These are phyloP conservation scores for Poecile atricapillus DNA, from an alignment of 2,113 vertebrate species.

Conservation along the genomic window DNA sequence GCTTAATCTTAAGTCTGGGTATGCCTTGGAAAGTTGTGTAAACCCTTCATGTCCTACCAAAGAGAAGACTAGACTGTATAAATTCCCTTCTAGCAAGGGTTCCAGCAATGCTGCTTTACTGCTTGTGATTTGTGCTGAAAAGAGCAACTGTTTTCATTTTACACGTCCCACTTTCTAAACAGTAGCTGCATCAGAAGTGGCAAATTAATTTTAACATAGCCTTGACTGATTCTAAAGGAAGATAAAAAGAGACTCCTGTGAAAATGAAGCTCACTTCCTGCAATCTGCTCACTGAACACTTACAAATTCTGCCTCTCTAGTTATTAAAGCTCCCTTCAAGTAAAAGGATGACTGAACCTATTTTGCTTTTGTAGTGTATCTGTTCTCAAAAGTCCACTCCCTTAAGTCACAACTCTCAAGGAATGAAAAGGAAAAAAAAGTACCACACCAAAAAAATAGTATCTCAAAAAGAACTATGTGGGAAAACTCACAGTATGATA, in stretches of 20 bases:
- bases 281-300: neutral
- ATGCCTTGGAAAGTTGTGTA: neutral
- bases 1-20: neutral
- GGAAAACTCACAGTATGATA: neutral
- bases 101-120: neutral
- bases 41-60: neutral
- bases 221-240: neutral
- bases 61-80: neutral
- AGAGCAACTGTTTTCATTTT: neutral
- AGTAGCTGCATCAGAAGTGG: neutral
- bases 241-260: neutral
- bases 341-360: neutral
- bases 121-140: accelerated
- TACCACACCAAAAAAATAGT: neutral
- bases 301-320: neutral
- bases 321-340: neutral
- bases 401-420: neutral
- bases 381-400: neutral
- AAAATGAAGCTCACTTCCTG: neutral
- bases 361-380: neutral
- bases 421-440: neutral
- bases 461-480: neutral
- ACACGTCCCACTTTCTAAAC: neutral
- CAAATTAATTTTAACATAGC: neutral
- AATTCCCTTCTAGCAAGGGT: neutral